These are phyloP conservation scores for Hippocampus mohnikei DNA, from an alignment of 2,113 vertebrate species.

Conservation along the genomic window DNA sequence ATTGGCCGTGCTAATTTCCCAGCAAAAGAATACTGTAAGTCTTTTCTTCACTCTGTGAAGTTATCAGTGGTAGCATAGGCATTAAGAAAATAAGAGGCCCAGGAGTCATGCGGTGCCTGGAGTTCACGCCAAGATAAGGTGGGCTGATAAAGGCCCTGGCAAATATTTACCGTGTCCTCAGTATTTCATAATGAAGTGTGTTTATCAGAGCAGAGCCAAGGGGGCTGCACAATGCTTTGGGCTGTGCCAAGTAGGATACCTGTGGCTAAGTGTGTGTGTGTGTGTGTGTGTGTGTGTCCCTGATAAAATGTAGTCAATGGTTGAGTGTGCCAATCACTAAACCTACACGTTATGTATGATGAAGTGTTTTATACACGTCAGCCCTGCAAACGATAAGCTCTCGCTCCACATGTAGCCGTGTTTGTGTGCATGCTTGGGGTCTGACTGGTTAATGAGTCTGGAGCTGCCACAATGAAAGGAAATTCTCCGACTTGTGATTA, in stretches of 20 bases:
- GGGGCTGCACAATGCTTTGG: constrained; percentile 42
- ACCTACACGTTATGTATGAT: constrained; percentile 10
- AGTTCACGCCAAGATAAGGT: constrained; percentile 72
- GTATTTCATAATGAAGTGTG: constrained; percentile 74
- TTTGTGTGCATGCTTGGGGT: constrained; percentile 26
- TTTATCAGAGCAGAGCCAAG: constrained; percentile 67
- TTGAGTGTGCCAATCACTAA: constrained; percentile 20
- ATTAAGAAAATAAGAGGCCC: constrained; percentile 63
- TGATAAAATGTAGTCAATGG: neutral
- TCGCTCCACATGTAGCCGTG: constrained; percentile 11
- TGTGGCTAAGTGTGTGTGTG: constrained; percentile 33
- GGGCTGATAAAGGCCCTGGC: constrained; percentile 55
- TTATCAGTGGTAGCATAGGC: constrained; percentile 58
- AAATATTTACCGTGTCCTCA: constrained; percentile 77
- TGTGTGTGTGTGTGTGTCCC: constrained; percentile 2
- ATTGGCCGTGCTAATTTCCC: constrained; percentile 13
- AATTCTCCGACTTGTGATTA: constrained; percentile 74
- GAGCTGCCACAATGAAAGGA: constrained; percentile 76
- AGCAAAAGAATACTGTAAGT: constrained; percentile 22
- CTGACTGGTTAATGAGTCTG: constrained; percentile 56
- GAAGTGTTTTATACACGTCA: constrained; percentile 22
- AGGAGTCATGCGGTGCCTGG: constrained; percentile 57
- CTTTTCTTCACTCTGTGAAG: constrained; percentile 30
- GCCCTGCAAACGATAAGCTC: constrained; percentile 17
- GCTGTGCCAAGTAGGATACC: constrained; percentile 52